Evolutionary conservation across 2,113 vertebrate species (phyloP), one percentile per base, ranked within the genome.

Genomic region (Ameiurus melas): DNA sequence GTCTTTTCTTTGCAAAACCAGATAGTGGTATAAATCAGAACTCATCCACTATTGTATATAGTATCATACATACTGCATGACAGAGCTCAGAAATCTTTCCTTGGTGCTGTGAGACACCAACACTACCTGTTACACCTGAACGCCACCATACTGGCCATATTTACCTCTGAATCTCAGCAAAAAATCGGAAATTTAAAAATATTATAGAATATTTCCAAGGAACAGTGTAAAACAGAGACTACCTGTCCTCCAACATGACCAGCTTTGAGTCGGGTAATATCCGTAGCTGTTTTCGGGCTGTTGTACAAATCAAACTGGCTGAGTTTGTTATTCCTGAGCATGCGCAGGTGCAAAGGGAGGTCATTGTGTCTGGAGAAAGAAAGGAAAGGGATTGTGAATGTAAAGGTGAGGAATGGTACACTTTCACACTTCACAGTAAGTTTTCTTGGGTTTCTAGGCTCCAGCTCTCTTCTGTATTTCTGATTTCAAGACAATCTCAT

Each of bases 171-270:
- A 14, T 27, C 36, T 39, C 71, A 75, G 17, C 19, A 20, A 39
- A 78, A 78, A 51, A 51, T 51, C 14, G 0, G 20, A 47, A 77
- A 77, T 6, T 77, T 25, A 25, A 47, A 68, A 77, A 47, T 22
- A 39, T 36, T 43, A 5, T 43, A 43, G 8, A 75, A 78, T 27
- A 51, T 51, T 51, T n/a, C 25, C 75, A 78, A 51, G 43, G 25
- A 78, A 78, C 25, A 78, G 5, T n/a, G 12, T 78, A 43, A 51
- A 62, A 0, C 60, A 47, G 70, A 43, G 47, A 90, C 22, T 96
- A 98, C 98, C 97, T 98, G 97, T 88, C 96, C 96, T 92, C 97
- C 97, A 57, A 99, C 96, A 51, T 95, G 94, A 33, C 96, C 98
- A 13, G 92, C 92, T 85, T 92, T 91, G 62, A 99, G 95, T 73